Percentiles rank a stretch among this genome's conserved stretches.
phyloP scores from a whole-genome alignment of 2,888 invertebrate species.

The Sinotaia quadrata region DNA sequence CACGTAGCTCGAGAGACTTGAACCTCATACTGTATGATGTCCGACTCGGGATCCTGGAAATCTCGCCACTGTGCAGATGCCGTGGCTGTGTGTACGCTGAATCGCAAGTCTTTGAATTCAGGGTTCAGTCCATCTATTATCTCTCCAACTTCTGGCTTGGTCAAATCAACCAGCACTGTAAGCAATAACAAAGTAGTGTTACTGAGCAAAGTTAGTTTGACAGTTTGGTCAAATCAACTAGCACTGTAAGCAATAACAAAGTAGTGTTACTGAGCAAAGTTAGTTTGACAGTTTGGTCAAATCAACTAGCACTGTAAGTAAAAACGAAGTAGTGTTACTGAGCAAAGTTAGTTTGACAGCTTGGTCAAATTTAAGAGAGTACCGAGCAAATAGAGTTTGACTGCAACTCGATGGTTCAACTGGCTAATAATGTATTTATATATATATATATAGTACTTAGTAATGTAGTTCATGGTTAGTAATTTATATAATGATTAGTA shows the following conservation, averaged over 20 bases:
- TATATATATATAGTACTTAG: no score
- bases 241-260: constrained; percentile 45
- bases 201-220: no score
- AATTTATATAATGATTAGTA: no score
- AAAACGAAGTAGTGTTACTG: no score
- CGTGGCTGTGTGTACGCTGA: constrained; percentile 46
- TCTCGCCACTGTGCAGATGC: constrained; percentile 51
- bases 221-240: constrained; percentile 50
- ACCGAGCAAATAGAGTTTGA: no score
- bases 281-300: constrained; percentile 48
- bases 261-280: no score
- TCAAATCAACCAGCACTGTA: constrained; percentile 51
- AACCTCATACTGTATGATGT: constrained; percentile 45
- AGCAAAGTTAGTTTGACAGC: no score
- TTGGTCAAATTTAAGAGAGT: constrained; percentile 49
- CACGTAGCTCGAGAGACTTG: constrained; percentile 43
- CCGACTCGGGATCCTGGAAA: constrained; percentile 55
- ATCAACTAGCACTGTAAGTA: constrained; percentile 50
- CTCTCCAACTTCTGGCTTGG: constrained; percentile 45
- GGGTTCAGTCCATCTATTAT: constrained; percentile 46
- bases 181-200: no score
- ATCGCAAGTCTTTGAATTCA: constrained; percentile 42
- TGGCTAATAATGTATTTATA: no score
- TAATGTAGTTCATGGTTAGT: no score
- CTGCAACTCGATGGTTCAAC: no score